Evolutionary conservation across 2,113 vertebrate species (phyloP).

Genomic region (Catharus bicknelli): DNA sequence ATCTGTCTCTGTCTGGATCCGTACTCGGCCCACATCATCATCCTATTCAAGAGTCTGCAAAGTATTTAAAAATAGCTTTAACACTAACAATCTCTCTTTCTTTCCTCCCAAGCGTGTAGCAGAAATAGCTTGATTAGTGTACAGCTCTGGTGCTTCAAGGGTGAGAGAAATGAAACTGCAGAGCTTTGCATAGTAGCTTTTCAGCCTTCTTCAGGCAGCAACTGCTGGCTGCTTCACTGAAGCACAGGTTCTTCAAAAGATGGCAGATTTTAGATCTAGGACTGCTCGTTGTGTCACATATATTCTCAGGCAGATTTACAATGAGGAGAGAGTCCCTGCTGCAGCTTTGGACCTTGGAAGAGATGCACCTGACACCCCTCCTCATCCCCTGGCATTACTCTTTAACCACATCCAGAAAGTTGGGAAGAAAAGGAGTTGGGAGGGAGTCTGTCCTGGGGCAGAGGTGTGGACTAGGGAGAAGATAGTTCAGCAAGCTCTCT

Average conservation of each 20-base stretch:
- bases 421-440: neutral
- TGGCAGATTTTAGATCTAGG: conserved; percentile 46
- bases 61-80: conserved; percentile 71
- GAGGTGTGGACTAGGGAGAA: neutral
- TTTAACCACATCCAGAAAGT: neutral
- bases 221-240: conserved; percentile 1
- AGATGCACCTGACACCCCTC: neutral
- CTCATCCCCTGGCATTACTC: neutral
- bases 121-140: conserved; percentile 71
- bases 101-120: conserved; percentile 48
- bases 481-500: neutral
- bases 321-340: neutral
- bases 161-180: conserved; percentile 48
- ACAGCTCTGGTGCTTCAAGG: conserved; percentile 54
- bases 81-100: conserved; percentile 64
- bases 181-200: conserved; percentile 53
- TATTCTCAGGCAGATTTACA: neutral
- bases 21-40: conserved; percentile 44
- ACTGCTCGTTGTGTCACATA: conserved; percentile 1
- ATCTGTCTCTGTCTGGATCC: conserved; percentile 54
- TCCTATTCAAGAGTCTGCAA: conserved; percentile 56
- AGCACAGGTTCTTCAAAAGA: conserved; percentile 52
- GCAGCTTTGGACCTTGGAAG: neutral
- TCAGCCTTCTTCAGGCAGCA: conserved; percentile 53
- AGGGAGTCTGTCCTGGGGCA: neutral